Base-by-base conservation (phyloP, 2,113 vertebrate species). In the Gracilinanus agilis region DNA sequence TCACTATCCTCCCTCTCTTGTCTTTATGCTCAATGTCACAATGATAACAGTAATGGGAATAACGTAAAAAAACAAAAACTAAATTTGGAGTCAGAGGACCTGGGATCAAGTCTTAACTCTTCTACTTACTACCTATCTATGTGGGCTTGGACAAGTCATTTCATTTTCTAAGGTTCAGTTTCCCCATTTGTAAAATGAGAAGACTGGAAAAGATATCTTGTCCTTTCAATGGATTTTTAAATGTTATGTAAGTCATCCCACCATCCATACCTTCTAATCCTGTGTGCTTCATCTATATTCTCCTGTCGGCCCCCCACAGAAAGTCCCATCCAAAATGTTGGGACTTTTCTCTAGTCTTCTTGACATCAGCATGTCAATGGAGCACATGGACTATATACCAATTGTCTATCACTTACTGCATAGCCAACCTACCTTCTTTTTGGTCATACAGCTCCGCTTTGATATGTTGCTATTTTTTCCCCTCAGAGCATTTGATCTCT, bases 1-100 rank as follows among this genome's bases (percentile, higher is more conserved):
- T 92, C 34, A 53, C 91, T 93, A 53, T 53, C 34, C 90, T 91
- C 93, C 75, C 12, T 61, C 89, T 54, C 44, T 53, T 53, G 55
- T 34, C 0, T 54, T 92, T 44, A n/a, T 44, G 67, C 67, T 8
- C n/a, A 23, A 13, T 23, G 67, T 83, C 16, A 83, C n/a, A 83
- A 7, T 40, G 34, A 40, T 83, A 83, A 83, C 19, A 23, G 13
- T 40, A 40, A 83, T 40, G 40, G 19, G 6, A 83, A 83, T 83
- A 75, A n/a, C 23, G 67, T 83, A 40, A 67, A 12, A 34, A 75
- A 75, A 75, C 13, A n/a, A 75, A 61, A 16, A 19, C 56, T 27
- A 9, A 5, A 75, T 75, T n/a, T n/a, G 61, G 61, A 75, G 5
- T n/a, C 13, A 75, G 67, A 40, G n/a, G n/a, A 83, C 16, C n/a